phyloP scores from a whole-genome alignment of 2,888 invertebrate species.

The Aplocera efformata region DNA sequence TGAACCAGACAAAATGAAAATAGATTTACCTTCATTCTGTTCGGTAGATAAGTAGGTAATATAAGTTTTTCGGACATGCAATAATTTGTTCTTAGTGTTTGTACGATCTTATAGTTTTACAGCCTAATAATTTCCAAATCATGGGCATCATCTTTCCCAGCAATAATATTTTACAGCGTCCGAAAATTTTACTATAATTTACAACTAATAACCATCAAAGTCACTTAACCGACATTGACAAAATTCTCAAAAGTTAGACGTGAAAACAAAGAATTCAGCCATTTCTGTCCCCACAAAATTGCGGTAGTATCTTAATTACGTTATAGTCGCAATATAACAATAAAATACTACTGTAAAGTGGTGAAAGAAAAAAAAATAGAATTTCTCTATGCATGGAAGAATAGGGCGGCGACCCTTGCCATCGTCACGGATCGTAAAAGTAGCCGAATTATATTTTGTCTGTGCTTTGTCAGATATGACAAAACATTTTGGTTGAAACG shows the following conservation, averaged over 20 bases:
- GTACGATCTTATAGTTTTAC: slow-evolving; percentile 12
- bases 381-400: slow-evolving; percentile 41
- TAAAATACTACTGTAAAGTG: slow-evolving; percentile 65
- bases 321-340: slow-evolving; percentile 60
- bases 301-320: slow-evolving; percentile 59
- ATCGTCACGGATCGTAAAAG: slow-evolving; percentile 26
- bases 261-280: slow-evolving; percentile 35
- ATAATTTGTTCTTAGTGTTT: neutral
- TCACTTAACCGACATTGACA: slow-evolving; percentile 24
- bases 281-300: slow-evolving; percentile 43
- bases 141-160: slow-evolving; percentile 16
- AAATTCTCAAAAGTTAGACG: slow-evolving; percentile 32
- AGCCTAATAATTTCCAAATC: slow-evolving; percentile 17
- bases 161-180: slow-evolving; percentile 17
- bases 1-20: too few species aligned
- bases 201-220: slow-evolving; percentile 24
- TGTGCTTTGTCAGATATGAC: slow-evolving; percentile 34
- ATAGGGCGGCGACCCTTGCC: slow-evolving; percentile 35
- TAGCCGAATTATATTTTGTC: slow-evolving; percentile 7
- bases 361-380: slow-evolving; percentile 47
- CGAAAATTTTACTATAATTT: slow-evolving; percentile 21
- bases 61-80: too few species aligned
- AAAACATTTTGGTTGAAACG: slow-evolving; percentile 41
- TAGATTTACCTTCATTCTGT: too few species aligned
- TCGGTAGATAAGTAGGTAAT: too few species aligned